Evolutionary conservation across 1,140 invertebrate species (phyloP), one percentile per base, ranked within the genome.

Genomic region (Heliconius himera): DNA sequence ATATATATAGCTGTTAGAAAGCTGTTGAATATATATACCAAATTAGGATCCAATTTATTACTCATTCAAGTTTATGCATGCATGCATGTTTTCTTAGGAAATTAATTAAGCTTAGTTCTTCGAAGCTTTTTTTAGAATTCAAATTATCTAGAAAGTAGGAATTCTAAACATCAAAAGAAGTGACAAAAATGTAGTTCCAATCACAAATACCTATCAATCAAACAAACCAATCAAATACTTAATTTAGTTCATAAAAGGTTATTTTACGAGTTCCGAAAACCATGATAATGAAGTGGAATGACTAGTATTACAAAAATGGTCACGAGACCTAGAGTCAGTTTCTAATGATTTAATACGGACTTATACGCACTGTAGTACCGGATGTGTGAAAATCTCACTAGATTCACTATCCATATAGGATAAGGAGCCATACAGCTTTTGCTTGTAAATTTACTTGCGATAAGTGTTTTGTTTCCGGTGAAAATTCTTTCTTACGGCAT

Each of bases 231-330:
- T 36, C 60, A 66, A 79, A 56, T 73, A 75, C 26, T 9, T 46
- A 9, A 72, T 72, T 74, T 49, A n/a, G 33, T 73, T 71, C 73
- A n/a, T 49, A 75, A 75, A 78, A 72, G 80, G 60, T 29, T 26
- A 66, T 29, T 66, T 66, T 66, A 66, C 60, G 13, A 66, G 60
- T 66, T 66, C 60, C 60, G 60, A 66, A 66, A 66, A 66, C 1
- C 60, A 20, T 66, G 22, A 5, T 66, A 66, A 66, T 66, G 8
- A 76, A 51, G 80, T 75, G 70, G 76, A 74, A 78, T 78, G 49
- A 78, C 77, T 76, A 22, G 80, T 73, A 70, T 33, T 66, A 78
- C 51, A 73, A 78, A 81, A 78, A 81, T 78, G 73, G 80, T 72
- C 51, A 70, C 41, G 26, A 16, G 70, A 72, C 73, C 29, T 22